Evolutionary conservation across 2,113 vertebrate genomes (phyloP).

Genomic region (Prunella himalayana): DNA sequence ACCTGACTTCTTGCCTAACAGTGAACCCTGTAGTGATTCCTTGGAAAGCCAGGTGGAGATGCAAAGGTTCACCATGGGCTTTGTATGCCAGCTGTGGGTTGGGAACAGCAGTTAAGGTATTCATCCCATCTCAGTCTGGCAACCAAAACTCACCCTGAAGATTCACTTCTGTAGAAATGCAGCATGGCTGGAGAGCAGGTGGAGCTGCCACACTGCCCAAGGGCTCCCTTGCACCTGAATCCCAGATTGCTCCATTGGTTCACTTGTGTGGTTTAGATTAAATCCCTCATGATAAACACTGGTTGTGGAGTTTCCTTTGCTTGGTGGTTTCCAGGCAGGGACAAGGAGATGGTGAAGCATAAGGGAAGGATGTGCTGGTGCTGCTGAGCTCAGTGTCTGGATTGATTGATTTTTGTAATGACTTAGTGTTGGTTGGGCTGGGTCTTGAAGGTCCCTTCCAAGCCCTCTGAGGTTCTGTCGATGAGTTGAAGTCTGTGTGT

Average conservation of each 20-base stretch:
- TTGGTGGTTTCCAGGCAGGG: background rate
- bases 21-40: background rate
- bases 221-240: background rate
- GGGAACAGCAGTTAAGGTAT: rapidly evolving
- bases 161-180: background rate
- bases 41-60: background rate
- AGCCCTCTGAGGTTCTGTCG: rapidly evolving
- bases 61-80: rapidly evolving
- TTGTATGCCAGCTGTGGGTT: background rate
- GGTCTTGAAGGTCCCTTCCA: background rate
- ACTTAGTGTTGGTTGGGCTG: background rate
- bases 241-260: background rate
- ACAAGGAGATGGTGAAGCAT: no score
- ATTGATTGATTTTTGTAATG: background rate
- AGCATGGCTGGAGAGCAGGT: background rate
- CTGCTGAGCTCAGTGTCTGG: background rate
- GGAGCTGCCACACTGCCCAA: background rate
- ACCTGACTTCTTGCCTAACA: rapidly evolving
- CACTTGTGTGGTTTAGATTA: slow-evolving; percentile 40
- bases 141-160: slow-evolving; percentile 24
- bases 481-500: rapidly evolving
- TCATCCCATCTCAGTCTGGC: background rate
- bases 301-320: slow-evolving; percentile 39
- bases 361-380: background rate
- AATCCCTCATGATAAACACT: slow-evolving; percentile 26